Percentiles rank a stretch among this genome's conserved stretches.
These are phyloP conservation scores for Halotydeus destructor DNA, from an alignment of 1,140 invertebrate genomes.

Conservation along the genomic window DNA sequence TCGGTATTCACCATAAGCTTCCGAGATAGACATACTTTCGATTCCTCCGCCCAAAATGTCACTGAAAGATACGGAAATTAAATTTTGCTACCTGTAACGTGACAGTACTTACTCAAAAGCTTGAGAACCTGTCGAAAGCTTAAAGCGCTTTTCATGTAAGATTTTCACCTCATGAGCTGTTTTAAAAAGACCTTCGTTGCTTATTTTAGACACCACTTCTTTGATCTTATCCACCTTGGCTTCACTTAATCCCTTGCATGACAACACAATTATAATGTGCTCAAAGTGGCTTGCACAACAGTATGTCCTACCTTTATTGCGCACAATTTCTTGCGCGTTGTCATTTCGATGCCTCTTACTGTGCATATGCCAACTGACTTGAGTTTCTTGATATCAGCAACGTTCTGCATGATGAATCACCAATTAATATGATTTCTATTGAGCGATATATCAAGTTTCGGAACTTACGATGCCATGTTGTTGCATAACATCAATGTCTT, in stretches of 20 bases:
- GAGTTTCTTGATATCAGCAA: conserved; percentile 48
- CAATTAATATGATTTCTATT: background rate
- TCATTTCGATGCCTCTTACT: conserved; percentile 58
- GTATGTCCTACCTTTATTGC: conserved; percentile 26
- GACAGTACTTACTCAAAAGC: conserved; percentile 34
- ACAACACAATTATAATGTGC: background rate
- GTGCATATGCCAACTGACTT: conserved; percentile 55
- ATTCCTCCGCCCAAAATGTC: conserved; percentile 30
- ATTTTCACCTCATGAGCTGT: conserved; percentile 50
- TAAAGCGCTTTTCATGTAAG: conserved; percentile 44
- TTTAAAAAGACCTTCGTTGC: conserved; percentile 31
- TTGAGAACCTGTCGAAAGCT: conserved; percentile 44
- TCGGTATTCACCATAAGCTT: conserved; percentile 34
- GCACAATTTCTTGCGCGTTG: conserved; percentile 45
- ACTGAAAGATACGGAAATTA: too few species aligned
- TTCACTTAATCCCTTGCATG: conserved; percentile 48
- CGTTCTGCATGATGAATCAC: conserved; percentile 22
- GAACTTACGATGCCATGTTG: conserved; percentile 32
- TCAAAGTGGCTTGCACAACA: background rate
- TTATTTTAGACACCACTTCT: conserved; percentile 35
- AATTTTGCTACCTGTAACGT: background rate
- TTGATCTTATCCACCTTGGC: conserved; percentile 64
- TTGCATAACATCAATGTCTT: conserved; percentile 32
- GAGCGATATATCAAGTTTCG: conserved; percentile 12
- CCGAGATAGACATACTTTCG: conserved; percentile 33